Evolutionary conservation across 2,113 vertebrate species (phyloP).

Genomic region (Apteryx mantelli): DNA sequence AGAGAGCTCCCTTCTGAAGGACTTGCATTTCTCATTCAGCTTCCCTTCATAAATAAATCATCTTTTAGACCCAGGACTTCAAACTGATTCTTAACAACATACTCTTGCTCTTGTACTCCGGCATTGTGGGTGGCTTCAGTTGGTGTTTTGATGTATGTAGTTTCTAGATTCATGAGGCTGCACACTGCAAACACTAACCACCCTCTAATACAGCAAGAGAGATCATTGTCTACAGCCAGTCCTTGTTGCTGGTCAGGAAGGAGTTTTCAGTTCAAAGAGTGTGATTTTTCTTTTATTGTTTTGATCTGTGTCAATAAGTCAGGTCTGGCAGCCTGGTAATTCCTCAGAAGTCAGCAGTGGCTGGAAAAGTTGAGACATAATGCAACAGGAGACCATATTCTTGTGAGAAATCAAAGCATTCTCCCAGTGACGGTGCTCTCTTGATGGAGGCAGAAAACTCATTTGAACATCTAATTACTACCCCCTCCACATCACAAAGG

Average conservation of each 20-base stretch:
- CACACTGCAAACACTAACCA: not conserved
- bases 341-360: not conserved
- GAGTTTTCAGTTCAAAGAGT: constrained; percentile 14
- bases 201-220: not conserved
- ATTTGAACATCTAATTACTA: not conserved
- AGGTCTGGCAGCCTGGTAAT: not conserved
- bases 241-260: not conserved
- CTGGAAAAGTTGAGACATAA: not conserved
- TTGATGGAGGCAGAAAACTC: not conserved
- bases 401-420: constrained; percentile 35
- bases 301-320: not conserved
- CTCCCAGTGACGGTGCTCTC: not conserved
- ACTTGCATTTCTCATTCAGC: not conserved
- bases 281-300: not conserved
- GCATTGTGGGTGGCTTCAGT: constrained; percentile 8
- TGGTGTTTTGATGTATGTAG: not conserved
- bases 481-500: accelerated
- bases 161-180: not conserved
- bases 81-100: not conserved
- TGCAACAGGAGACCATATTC: not conserved
- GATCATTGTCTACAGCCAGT: not conserved
- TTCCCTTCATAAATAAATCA: constrained; percentile 12
- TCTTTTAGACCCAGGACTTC: not conserved
- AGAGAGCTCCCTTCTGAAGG: not conserved
- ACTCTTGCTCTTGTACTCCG: not conserved